A percentile compares a stretch with the other conserved stretches of the same genome.
phyloP scores from a whole-genome alignment of 2,113 vertebrate genomes.

The Laticauda laticaudata region DNA sequence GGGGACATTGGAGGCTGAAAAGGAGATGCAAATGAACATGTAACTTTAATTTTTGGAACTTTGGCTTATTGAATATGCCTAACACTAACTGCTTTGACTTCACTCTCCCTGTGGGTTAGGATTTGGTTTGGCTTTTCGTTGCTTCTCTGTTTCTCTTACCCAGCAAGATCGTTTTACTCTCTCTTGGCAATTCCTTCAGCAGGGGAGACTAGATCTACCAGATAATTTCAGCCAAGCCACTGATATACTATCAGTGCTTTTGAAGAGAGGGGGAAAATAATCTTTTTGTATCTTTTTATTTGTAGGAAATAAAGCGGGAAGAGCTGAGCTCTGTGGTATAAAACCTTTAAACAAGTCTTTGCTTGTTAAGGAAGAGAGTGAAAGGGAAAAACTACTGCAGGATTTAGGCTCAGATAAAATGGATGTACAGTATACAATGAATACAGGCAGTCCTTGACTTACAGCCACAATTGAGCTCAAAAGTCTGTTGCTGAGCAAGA shows the following conservation, averaged over 20 bases:
- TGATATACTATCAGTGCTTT: not conserved
- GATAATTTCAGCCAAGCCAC: slow-evolving; percentile 1
- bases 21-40: not conserved
- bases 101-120: not conserved
- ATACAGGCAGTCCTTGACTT: not conserved
- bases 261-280: not conserved
- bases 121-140: not conserved
- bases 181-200: not conserved
- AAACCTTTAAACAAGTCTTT: not conserved
- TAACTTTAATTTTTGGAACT: not conserved
- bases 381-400: not conserved
- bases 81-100: rapidly evolving
- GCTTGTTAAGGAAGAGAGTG: not conserved
- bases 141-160: not conserved
- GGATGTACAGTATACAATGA: not conserved
- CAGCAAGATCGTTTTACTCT: not conserved
- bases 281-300: not conserved
- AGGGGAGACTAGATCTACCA: not conserved
- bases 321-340: not conserved
- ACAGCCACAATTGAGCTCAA: not conserved
- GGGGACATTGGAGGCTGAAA: not conserved
- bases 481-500: not conserved
- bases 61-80: not conserved
- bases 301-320: not conserved
- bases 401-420: not conserved